Conservation (phyloP, 2,113 vertebrate genomes). For the Parus major region DNA sequence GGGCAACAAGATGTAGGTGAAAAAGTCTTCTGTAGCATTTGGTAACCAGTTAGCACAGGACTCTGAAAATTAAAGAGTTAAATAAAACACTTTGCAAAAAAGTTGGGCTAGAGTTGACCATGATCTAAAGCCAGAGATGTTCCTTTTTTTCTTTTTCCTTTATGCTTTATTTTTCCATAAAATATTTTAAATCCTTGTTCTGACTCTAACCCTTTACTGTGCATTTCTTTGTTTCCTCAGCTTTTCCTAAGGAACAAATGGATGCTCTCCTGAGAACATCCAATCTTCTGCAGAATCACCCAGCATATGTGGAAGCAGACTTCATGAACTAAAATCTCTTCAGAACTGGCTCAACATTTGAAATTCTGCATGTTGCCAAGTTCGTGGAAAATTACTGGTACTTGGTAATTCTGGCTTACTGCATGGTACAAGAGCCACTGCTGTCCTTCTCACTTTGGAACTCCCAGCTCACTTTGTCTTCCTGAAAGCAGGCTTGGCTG, state of each 20-base stretch:
- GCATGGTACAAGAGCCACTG: neutral
- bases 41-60: neutral
- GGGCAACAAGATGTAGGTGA: neutral
- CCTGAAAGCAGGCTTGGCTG: neutral
- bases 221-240: neutral
- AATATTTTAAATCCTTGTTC: neutral
- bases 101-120: neutral
- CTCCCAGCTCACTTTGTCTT: neutral
- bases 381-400: neutral
- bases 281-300: neutral
- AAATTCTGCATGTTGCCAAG: neutral
- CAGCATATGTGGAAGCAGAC: neutral
- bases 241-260: neutral
- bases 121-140: neutral
- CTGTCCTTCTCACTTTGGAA: neutral
- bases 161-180: neutral
- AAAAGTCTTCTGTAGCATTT: neutral
- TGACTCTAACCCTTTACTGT: neutral
- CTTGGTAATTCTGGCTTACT: neutral
- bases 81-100: neutral
- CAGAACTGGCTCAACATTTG: neutral
- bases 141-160: neutral
- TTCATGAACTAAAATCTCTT: neutral
- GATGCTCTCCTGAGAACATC: neutral
- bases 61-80: neutral